These are phyloP conservation scores for Trichechus manatus DNA, from an alignment of 2,113 vertebrate species.

Conservation along the genomic window DNA sequence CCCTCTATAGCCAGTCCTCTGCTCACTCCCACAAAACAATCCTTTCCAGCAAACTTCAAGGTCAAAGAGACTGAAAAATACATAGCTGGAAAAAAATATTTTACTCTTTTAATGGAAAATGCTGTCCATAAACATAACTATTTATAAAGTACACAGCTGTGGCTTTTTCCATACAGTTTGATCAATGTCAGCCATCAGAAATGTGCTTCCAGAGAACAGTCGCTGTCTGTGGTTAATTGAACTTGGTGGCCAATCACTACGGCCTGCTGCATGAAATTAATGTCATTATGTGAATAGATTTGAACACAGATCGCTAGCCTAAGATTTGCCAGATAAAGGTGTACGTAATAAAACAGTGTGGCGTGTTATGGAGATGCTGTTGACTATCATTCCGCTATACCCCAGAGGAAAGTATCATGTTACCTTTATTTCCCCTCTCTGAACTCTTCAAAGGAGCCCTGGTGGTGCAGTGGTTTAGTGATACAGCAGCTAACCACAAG, in stretches of 20 bases:
- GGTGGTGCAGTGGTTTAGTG: background rate
- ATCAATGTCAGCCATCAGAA: background rate
- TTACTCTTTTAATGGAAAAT: constrained; percentile 7
- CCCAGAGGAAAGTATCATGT: background rate
- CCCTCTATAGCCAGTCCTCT: background rate
- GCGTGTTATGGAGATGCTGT: background rate
- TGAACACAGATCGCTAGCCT: background rate
- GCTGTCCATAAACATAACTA: background rate
- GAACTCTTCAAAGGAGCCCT: background rate
- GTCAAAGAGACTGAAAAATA: constrained; percentile 9
- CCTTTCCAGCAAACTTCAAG: background rate
- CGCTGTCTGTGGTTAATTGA: background rate
- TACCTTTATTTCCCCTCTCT: background rate
- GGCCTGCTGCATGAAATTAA: background rate
- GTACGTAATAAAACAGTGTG: background rate
- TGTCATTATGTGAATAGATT: background rate
- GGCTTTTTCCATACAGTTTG: background rate
- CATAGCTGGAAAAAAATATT: background rate
- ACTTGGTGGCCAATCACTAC: background rate
- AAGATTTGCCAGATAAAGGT: background rate
- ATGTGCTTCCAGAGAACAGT: background rate
- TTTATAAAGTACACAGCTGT: background rate
- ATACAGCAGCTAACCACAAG: too few species aligned
- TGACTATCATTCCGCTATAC: background rate
- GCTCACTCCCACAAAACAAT: background rate